These are phyloP conservation scores for Climacteris rufus DNA, from an alignment of 2,113 vertebrate genomes.

Conservation along the genomic window DNA sequence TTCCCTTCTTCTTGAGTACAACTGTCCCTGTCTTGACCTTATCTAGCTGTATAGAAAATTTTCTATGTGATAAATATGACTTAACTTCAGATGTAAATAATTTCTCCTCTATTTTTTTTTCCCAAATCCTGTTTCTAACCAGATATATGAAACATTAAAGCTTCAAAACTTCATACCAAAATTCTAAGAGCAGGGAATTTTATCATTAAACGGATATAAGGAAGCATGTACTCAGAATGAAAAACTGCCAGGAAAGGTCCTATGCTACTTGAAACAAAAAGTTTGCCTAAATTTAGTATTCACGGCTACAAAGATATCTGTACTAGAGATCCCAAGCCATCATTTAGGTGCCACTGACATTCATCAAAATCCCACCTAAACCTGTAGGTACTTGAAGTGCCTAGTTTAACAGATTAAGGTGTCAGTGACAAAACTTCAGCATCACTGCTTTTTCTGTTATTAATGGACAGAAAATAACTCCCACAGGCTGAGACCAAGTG, in stretches of 20 bases:
- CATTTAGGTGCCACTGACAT: background rate
- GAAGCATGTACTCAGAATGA: background rate
- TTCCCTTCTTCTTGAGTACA: background rate
- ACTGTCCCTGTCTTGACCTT: background rate
- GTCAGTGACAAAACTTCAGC: background rate
- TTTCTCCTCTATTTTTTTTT: background rate
- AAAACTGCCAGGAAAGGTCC: background rate
- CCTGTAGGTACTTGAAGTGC: background rate
- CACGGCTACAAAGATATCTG: background rate
- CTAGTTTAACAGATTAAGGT: background rate
- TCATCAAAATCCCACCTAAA: background rate
- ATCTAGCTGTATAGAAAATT: background rate
- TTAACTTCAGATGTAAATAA: background rate
- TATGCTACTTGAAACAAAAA: background rate
- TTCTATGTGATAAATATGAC: background rate
- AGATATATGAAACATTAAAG: background rate
- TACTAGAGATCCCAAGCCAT: background rate
- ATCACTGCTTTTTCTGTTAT: background rate
- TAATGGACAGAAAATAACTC: background rate
- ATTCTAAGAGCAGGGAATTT: background rate
- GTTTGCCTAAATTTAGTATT: background rate
- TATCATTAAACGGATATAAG: background rate
- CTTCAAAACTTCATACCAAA: background rate
- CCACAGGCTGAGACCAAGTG: background rate
- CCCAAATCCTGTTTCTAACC: background rate